A percentile compares a stretch with the other conserved stretches of the same genome.
These are phyloP conservation scores for Cybosia mesomella DNA, from an alignment of 2,888 invertebrate genomes.

Conservation along the genomic window DNA sequence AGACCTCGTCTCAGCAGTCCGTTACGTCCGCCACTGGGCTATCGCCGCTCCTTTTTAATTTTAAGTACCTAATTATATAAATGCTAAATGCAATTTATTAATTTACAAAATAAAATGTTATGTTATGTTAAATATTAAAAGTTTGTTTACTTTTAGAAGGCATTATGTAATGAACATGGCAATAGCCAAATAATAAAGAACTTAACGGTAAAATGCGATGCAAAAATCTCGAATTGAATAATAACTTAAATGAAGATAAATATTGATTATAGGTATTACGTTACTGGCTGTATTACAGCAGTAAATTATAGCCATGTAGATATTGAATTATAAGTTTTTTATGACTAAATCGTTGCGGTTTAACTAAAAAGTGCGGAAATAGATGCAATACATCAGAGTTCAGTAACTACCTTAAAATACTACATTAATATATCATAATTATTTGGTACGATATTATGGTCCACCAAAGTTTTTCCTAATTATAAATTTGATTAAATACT, in stretches of 20 bases:
- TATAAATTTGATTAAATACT: conserved; percentile 4
- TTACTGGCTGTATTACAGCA: not conserved
- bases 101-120: no score
- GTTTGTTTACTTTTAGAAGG: no score
- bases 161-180: no score
- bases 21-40: no score
- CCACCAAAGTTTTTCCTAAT: conserved; percentile 5
- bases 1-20: no score
- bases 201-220: not conserved
- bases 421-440: not conserved
- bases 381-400: not conserved
- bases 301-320: not conserved
- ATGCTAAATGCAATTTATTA: no score
- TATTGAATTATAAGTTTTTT: not conserved
- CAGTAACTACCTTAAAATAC: not conserved
- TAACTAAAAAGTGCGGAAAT: not conserved
- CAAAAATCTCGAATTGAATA: not conserved
- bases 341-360: not conserved
- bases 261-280: not conserved
- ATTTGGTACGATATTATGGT: not conserved
- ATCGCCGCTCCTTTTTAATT: no score
- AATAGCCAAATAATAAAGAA: not conserved
- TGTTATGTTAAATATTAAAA: no score
- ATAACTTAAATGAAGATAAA: not conserved
- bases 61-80: no score